Percentiles rank a stretch among this genome's conserved stretches.
phyloP scores from a whole-genome alignment of 2,797 vertebrate species.

The Enteromius anoplus region DNA sequence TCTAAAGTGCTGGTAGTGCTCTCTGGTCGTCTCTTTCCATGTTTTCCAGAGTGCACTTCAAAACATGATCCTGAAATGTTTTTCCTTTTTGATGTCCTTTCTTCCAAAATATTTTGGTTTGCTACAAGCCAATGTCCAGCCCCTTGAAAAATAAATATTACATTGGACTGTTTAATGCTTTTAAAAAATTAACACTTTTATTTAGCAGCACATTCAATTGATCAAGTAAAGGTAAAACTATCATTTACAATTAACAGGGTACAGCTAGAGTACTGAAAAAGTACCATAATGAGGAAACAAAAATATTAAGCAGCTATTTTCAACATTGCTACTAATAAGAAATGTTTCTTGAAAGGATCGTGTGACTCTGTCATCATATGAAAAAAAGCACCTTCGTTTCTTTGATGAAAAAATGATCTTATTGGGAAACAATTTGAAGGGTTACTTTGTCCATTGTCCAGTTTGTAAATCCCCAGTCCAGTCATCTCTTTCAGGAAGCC shows the following conservation, averaged over 20 bases:
- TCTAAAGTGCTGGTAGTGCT: constrained; percentile 63
- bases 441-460: constrained; percentile 59
- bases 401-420: constrained; percentile 56
- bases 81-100: constrained; percentile 41
- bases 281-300: background rate
- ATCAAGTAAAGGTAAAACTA: background rate
- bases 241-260: background rate
- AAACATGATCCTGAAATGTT: constrained; percentile 40
- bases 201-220: background rate
- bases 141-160: constrained; percentile 55
- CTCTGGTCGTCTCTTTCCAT: background rate
- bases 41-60: constrained; percentile 22
- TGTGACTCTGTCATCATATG: background rate
- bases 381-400: constrained; percentile 64
- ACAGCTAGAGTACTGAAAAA: background rate
- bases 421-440: constrained; percentile 64
- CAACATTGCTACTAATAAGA: background rate
- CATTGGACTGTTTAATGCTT: background rate
- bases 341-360: background rate
- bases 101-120: constrained; percentile 63
- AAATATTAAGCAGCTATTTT: background rate
- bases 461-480: constrained; percentile 54
- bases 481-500: constrained; percentile 57
- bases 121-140: constrained; percentile 70
- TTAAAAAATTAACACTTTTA: background rate